Evolutionary conservation across 92 coral and sea anemone species (phyloP), one percentile per base, ranked within the genome.

Genomic region (Chrysogorgia sp.): DNA sequence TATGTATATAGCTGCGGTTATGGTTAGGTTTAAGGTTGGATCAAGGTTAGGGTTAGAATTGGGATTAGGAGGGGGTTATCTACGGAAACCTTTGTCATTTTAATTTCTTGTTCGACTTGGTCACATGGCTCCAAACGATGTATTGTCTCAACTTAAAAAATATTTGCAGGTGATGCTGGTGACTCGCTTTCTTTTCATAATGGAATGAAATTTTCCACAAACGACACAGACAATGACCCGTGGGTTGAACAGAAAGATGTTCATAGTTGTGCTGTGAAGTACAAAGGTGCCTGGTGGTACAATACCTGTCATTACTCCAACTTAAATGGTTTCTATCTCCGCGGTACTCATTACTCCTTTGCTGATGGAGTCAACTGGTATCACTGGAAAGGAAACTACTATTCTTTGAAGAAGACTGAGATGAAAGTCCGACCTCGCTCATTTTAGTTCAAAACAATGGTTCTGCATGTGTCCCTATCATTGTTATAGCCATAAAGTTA

Each of bases 251-350:
- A 22, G 13, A n/a, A n/a, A n/a, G n/a, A n/a, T n/a, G n/a, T n/a
- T n/a, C n/a, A n/a, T n/a, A 29, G 30, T 30, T 66, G 74, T 66
- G 74, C 74, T 34, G 30, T 5, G 2, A 4, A 0, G 3, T 66
- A 40, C 30, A 66, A 66, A 66, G 74, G 74, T 1, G 49, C 8
- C 32, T 66, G 74, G 74, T 66, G 74, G 74, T 66, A 66, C 49
- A 35, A n/a, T 1, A 4, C 15, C 20, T 66, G 74, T 21, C 30
- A 35, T 66, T 3, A 34, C 35, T 66, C 53, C 49, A 66, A 40
- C 53, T 41, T 66, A 37, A 66, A 66, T 40, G 74, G 74, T 21
- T 26, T 66, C 22, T 66, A 66, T 41, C 74, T 17, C 5, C 74
- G 17, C 17, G 74, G 55, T 2, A 26, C 74, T n/a, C 29, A 24